Base-by-base conservation (phyloP, 2,797 vertebrate species). In the Hippoglossus hippoglossus region DNA sequence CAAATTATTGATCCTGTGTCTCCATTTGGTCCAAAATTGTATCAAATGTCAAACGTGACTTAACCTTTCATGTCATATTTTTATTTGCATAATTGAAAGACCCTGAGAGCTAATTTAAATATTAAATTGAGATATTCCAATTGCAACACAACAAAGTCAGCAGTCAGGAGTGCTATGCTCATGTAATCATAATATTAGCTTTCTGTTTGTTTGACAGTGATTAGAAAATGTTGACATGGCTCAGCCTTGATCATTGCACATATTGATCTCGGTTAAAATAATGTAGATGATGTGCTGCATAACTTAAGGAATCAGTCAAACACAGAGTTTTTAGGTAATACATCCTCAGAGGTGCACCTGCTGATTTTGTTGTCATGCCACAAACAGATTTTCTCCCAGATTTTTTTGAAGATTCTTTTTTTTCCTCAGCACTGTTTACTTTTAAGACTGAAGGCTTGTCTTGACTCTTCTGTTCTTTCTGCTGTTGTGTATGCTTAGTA, bases 351-450 rank as follows among this genome's bases (percentile, higher is more conserved):
- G 6, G 3, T 44, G 6, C 53, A 12, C 46, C 21, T 41, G n/a
- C 5, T 36, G 24, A 26, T 39, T 63, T 18, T 44, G 12, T 44
- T 13, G 41, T 13, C 12, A 11, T 44, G 41, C 41, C 41, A 44
- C 41, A 44, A 18, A 44, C 11, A 19, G 21, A 13, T 28, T 0
- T 26, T 41, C 22, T 49, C 25, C 16, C 22, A 21, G 36, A 36
- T 26, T 4, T 55, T 41, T 44, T 41, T 15, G 13, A 4, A 12
- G 15, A 41, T 16, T 41, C 13, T 18, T 44, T 44, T 58, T 58
- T 9, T 63, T 25, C 21, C 25, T 49, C 34, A 24, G 65, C 55
- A 22, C 44, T 62, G 58, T 71, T 71, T 46, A 66, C 25, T 22
- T 53, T 52, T 24, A 39, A 22, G 1, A 55, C 11, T 60, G 11